Evolutionary conservation across 2,888 invertebrate species (phyloP).

Genomic region (Podotricha telesiphe): DNA sequence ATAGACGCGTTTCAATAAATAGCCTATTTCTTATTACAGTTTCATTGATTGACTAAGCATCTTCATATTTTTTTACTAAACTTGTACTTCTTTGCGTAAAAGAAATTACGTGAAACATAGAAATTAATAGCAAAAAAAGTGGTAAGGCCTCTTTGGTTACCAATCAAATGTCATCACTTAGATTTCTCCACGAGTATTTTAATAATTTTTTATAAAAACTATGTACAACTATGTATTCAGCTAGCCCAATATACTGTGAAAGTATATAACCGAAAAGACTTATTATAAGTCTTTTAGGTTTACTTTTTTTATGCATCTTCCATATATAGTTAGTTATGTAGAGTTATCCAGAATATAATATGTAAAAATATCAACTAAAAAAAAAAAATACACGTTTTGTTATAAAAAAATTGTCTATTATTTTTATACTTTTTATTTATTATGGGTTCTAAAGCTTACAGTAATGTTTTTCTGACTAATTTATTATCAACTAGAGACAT

Average conservation of each 20-base stretch:
- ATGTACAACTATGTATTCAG: no score
- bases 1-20: slow-evolving; percentile 17
- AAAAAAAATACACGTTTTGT: no score
- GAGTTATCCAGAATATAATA: no score
- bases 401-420: no score
- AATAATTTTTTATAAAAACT: no score
- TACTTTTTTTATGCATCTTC: no score
- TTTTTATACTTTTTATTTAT: background rate
- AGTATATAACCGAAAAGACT: no score
- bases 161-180: slow-evolving; percentile 15
- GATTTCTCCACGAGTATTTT: slow-evolving; percentile 7
- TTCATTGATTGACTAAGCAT: slow-evolving; percentile 24
- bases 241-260: no score
- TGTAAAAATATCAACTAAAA: no score
- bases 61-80: slow-evolving; percentile 4
- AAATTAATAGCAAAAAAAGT: slow-evolving; percentile 7
- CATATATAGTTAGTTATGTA: no score
- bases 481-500: background rate
- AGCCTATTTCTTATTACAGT: background rate
- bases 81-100: slow-evolving; percentile 12
- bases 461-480: background rate
- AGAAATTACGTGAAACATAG: background rate
- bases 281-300: no score
- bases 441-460: background rate
- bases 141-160: background rate